phyloP scores from a whole-genome alignment of 2,888 invertebrate species.

The Tetheella fluctuosa region DNA sequence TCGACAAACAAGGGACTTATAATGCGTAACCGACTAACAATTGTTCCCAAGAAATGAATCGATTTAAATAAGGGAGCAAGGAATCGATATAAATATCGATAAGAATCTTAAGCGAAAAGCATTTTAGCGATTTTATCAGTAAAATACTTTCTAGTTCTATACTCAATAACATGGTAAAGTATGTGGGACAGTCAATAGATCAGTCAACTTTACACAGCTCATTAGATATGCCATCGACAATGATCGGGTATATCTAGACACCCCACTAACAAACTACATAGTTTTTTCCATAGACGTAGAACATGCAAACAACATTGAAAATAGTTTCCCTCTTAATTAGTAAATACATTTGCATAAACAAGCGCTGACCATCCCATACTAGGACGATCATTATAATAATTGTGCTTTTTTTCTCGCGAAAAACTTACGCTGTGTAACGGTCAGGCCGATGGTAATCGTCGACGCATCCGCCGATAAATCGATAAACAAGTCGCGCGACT shows the following conservation, averaged over 20 bases:
- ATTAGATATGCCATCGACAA: conserved; percentile 65
- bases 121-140: conserved; percentile 30
- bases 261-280: conserved; percentile 49
- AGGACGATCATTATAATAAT: conserved; percentile 80
- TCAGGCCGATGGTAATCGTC: conserved; percentile 72
- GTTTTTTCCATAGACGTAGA: conserved; percentile 54
- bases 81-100: conserved; percentile 46
- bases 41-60: conserved; percentile 63
- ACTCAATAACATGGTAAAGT: conserved; percentile 18
- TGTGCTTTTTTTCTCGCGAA: conserved; percentile 75
- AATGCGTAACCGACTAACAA: conserved; percentile 76
- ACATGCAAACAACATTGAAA: conserved; percentile 74
- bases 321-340: conserved; percentile 79
- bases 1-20: conserved; percentile 78
- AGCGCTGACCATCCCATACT: conserved; percentile 73
- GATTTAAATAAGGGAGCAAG: conserved; percentile 53
- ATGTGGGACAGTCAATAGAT: conserved; percentile 48
- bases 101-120: conserved; percentile 34
- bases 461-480: conserved; percentile 79
- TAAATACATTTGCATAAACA: conserved; percentile 76
- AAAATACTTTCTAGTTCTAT: conserved; percentile 32
- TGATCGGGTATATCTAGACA: conserved; percentile 43
- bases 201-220: conserved; percentile 54
- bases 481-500: conserved; percentile 74
- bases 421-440: conserved; percentile 75